These are phyloP conservation scores for Aplochiton taeniatus DNA, from an alignment of 2,797 vertebrate species.

Conservation along the genomic window DNA sequence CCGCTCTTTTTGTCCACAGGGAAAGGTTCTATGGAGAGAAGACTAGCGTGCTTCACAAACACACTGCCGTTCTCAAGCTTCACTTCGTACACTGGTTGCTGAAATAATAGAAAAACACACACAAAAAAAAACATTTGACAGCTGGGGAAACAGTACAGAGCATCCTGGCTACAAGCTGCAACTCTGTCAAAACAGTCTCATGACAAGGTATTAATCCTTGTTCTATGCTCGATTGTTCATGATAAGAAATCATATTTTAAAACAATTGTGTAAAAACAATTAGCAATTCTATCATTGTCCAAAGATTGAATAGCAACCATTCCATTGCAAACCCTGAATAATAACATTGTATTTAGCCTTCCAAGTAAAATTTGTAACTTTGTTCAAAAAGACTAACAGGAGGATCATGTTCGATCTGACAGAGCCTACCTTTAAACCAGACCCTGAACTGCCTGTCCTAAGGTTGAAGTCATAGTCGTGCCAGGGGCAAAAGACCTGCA, in stretches of 20 bases:
- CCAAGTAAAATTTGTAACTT: too few species aligned
- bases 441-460: slow-evolving; percentile 70
- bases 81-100: slow-evolving; percentile 78
- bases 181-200: too few species aligned
- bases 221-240: too few species aligned
- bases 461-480: slow-evolving; percentile 79
- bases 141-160: slow-evolving; percentile 9
- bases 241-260: too few species aligned
- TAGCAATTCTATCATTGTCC: too few species aligned
- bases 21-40: slow-evolving; percentile 68
- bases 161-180: background rate
- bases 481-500: slow-evolving; percentile 80
- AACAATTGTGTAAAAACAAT: too few species aligned
- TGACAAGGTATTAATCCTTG: too few species aligned
- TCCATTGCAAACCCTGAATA: too few species aligned
- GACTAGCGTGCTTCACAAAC: slow-evolving; percentile 67
- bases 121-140: slow-evolving; percentile 19
- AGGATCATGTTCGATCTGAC: background rate
- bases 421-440: slow-evolving; percentile 68
- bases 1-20: slow-evolving; percentile 50
- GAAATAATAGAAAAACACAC: slow-evolving; percentile 37
- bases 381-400: too few species aligned
- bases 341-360: too few species aligned
- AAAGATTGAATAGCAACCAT: too few species aligned
- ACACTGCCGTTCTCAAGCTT: slow-evolving; percentile 71